Conservation (phyloP, 2,888 invertebrate species). For the Rhagophthalmus giganteus region DNA sequence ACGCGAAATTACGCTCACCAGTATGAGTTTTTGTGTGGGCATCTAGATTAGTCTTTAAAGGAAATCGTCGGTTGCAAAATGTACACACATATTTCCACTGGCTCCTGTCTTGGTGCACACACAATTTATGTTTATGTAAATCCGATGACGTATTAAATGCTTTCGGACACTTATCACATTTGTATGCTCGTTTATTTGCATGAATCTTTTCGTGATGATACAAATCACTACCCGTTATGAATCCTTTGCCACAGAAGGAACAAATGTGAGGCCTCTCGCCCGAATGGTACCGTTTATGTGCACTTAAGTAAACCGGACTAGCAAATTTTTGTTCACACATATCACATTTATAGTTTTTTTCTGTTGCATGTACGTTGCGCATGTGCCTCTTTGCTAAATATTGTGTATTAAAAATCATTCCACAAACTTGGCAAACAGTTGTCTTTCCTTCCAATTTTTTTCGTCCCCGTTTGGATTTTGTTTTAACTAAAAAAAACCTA, state of each 20-base stretch:
- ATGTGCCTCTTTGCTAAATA: conserved; percentile 46
- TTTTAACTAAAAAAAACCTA: neutral
- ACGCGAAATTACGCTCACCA: conserved; percentile 47
- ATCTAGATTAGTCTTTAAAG: conserved; percentile 48
- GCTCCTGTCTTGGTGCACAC: conserved; percentile 46
- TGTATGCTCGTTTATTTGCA: conserved; percentile 47
- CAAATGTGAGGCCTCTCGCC: conserved; percentile 47
- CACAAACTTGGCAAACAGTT: conserved; percentile 40
- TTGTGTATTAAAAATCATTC: conserved; percentile 42
- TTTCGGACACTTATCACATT: conserved; percentile 48
- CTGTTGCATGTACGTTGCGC: conserved; percentile 47
- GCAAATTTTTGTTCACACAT: conserved; percentile 46
- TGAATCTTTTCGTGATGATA: conserved; percentile 52
- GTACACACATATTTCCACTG: conserved; percentile 48
- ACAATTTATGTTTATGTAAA: conserved; percentile 49
- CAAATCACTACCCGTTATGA: conserved; percentile 48
- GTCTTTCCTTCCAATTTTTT: conserved; percentile 23
- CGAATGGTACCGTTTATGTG: conserved; percentile 45
- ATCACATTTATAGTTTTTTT: conserved; percentile 47
- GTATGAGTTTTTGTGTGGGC: conserved; percentile 48
- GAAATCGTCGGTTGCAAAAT: conserved; percentile 45
- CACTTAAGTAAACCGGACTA: conserved; percentile 46
- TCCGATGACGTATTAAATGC: conserved; percentile 51
- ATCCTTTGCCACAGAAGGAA: conserved; percentile 55
- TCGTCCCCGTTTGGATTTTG: conserved; percentile 15